phyloP scores from a whole-genome alignment of 2,797 vertebrate species.

The Cyclura pinguis region DNA sequence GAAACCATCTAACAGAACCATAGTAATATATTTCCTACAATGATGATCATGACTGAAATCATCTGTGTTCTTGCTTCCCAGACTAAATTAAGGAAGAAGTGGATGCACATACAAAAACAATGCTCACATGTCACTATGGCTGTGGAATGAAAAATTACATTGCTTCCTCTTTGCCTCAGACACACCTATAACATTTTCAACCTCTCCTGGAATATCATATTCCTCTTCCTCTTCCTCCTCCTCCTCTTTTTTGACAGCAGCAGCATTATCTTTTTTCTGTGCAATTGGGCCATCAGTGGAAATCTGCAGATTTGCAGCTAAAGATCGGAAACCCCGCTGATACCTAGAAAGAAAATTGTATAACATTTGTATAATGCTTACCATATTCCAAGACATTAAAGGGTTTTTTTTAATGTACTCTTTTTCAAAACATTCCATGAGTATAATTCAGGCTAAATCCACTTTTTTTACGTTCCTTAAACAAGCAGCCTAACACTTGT shows the following conservation, averaged over 20 bases:
- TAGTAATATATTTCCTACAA: neutral
- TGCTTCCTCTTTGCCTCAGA: constrained; percentile 20
- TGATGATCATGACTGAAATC: neutral
- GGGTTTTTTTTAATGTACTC: neutral
- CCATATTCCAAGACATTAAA: neutral
- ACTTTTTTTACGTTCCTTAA: neutral
- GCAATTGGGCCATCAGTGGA: constrained; percentile 53
- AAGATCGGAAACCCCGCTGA: constrained; percentile 91
- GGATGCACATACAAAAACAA: neutral
- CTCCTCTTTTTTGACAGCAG: constrained; percentile 49
- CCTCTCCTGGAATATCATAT: constrained; percentile 92
- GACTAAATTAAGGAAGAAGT: neutral
- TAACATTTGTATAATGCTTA: constrained; percentile 21
- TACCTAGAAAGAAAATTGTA: constrained; percentile 82
- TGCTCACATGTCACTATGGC: neutral
- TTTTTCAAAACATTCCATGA: neutral
- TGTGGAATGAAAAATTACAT: neutral
- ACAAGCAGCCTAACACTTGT: neutral
- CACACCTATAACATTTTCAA: constrained; percentile 94
- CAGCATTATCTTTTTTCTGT: constrained; percentile 53
- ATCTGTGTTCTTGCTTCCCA: neutral
- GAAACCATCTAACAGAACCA: neutral
- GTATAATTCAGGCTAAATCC: neutral
- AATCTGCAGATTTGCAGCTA: constrained; percentile 87
- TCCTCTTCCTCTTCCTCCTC: constrained; percentile 87